These are phyloP conservation scores for Drosophila ercepeae DNA, from an alignment of 1,140 invertebrate genomes.

Conservation along the genomic window DNA sequence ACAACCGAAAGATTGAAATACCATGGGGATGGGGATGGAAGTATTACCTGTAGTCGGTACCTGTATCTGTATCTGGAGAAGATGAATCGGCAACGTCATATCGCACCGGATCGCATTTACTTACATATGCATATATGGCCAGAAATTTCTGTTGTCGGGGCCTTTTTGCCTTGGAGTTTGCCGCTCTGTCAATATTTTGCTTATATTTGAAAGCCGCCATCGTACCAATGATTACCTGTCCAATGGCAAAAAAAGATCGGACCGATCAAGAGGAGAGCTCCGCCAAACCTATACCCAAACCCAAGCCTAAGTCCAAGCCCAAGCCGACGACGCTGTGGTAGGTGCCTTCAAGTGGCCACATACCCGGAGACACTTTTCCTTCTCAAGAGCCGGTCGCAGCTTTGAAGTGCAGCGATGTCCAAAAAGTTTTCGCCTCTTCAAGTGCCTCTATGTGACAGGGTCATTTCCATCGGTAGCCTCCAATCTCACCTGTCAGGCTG, in stretches of 20 bases:
- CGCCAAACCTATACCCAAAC: conserved; percentile 16
- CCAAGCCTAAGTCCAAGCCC: neutral
- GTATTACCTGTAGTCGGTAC: conserved; percentile 32
- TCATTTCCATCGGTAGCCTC: conserved; percentile 25
- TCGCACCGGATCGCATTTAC: conserved; percentile 47
- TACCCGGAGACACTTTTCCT: conserved; percentile 61
- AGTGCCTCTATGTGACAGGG: conserved; percentile 33
- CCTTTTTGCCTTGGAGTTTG: conserved; percentile 69
- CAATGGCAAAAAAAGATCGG: conserved; percentile 60
- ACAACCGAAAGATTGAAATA: neutral
- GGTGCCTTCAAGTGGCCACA: conserved; percentile 67
- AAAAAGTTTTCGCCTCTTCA: conserved; percentile 45
- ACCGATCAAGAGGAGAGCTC: conserved; percentile 15
- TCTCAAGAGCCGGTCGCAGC: conserved; percentile 50
- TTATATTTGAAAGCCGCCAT: conserved; percentile 63
- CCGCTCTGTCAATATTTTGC: conserved; percentile 83
- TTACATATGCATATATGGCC: conserved; percentile 48
- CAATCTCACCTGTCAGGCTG: neutral
- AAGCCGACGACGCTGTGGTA: conserved; percentile 62
- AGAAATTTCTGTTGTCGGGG: conserved; percentile 47
- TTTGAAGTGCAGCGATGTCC: conserved; percentile 68
- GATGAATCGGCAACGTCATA: conserved; percentile 76
- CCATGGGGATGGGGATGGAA: conserved; percentile 13
- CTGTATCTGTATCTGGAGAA: conserved; percentile 44
- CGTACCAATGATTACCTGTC: conserved; percentile 56